Evolutionary conservation across 2,113 vertebrate genomes (phyloP).

Genomic region (Nannobrachium achirus): DNA sequence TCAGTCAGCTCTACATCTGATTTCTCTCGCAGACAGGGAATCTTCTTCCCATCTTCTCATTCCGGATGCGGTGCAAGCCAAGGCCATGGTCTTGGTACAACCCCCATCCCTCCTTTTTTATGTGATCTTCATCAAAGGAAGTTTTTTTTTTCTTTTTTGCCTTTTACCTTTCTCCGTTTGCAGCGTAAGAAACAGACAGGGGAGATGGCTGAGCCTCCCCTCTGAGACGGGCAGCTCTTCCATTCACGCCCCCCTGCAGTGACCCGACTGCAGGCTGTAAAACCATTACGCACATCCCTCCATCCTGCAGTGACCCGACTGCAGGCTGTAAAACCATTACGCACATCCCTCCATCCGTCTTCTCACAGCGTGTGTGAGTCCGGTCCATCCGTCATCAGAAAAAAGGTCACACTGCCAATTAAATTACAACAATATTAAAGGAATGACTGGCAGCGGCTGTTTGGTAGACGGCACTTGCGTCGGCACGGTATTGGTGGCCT

Average conservation of each 20-base stretch:
- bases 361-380: slow-evolving; percentile 25
- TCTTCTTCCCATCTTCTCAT: not conserved
- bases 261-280: slow-evolving; percentile 40
- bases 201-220: slow-evolving; percentile 24
- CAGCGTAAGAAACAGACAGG: slow-evolving; percentile 25
- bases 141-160: too few species aligned
- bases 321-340: slow-evolving; percentile 46
- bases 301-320: slow-evolving; percentile 40
- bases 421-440: slow-evolving; percentile 35
- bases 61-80: slow-evolving; percentile 11
- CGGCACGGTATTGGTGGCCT: not conserved
- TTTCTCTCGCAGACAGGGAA: not conserved
- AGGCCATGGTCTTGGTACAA: not conserved
- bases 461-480: not conserved
- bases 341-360: slow-evolving; percentile 49
- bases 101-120: not conserved
- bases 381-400: slow-evolving; percentile 33
- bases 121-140: slow-evolving; percentile 23
- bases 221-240: slow-evolving; percentile 22
- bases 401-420: slow-evolving; percentile 47
- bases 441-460: slow-evolving; percentile 7
- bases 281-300: slow-evolving; percentile 31
- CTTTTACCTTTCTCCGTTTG: too few species aligned
- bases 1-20: not conserved
- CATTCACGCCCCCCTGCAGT: slow-evolving; percentile 19